Evolutionary conservation across 2,113 vertebrate genomes (phyloP), one percentile per base, ranked within the genome.

Genomic region (Cyanoramphus novaezelandiae): DNA sequence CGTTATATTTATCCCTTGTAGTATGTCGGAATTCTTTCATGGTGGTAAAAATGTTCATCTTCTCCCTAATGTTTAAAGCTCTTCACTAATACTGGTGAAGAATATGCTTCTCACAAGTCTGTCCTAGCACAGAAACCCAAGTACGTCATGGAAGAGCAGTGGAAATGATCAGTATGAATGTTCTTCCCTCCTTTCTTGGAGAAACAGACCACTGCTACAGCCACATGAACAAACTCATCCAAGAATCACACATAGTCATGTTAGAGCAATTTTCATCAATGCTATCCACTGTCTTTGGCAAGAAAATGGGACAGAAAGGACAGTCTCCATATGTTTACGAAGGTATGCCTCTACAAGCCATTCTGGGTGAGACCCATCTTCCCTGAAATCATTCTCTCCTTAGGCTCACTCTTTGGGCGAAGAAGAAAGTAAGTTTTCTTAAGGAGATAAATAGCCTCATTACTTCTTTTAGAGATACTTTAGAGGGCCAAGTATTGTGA

Each of bases 71-170:
- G 18, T 49, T 35, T 35, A 33, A 55, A 83, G 17, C 10, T 44
- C 39, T 79, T 70, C 17, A 8, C 24, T 75, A 60, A 23, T 24
- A 19, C 35, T 60, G n/a, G 9, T 57, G 62, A 46, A 69, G 55
- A 59, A n/a, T 31, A 31, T 44, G 23, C 17, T 59, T 43, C 15
- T 83, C 44, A 7, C 49, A 35, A 55, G 28, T 3, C 11, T 71
- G 6, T 57, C 57, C 44, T 41, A 44, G 20, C 21, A 41, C 20
- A 31, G 12, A 44, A 55, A 76, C 11, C 4, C 3, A 44, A 37
- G 57, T 1, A 0, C n/a, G 23, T 18, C 0, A 0, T 43, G 18
- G 23, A 65, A 53, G 21, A 88, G n/a, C 16, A 11, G 5, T 63
- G 43, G 14, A 59, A 9, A 15, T 18, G 11, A 11, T 35, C 28